Base-by-base conservation (phyloP, 2,797 vertebrate genomes). In the Apogon hyalosoma region DNA sequence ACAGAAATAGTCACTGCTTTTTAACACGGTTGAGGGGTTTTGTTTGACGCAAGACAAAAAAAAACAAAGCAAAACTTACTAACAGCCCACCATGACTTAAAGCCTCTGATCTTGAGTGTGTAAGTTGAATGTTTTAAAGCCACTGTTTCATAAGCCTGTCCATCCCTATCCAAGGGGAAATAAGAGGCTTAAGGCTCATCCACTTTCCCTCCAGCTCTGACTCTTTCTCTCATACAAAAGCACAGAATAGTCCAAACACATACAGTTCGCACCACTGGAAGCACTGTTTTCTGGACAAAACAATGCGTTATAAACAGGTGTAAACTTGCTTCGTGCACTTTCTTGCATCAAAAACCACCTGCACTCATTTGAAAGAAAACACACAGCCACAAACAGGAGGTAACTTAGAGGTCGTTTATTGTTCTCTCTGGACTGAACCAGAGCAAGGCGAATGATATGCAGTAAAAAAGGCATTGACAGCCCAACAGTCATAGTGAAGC, bases 361-460 rank as follows among this genome's bases (percentile, higher is more conserved):
- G 33, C 33, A 36, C 33, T 36, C 19, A 5, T 31, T 49, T 4
- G 2, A 50, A 14, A 64, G 57, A 31, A 72, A 3, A 78, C 63
- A 72, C 47, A 65, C 19, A 63, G 41, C 28, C 46, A 75, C 73
- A 52, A 58, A 45, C 14, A 16, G 11, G 11, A 58, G 41, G 21
- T 88, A 85, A 85, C 63, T 92, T 90, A 86, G 88, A 88, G 85
- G 82, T 89, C 65, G 42, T 94, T 94, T 93, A 94, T 93, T 93
- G 77, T 91, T 87, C 65, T 88, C 78, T 78, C 88, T 77, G 84
- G 84, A 84, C 67, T 73, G 66, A 47, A 73, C 88, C 87, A 82
- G 86, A 90, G 75, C 88, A 89, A 90, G 90, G 90, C 87, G 46
- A 88, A 90, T 89, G 88, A 90, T 91, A 92, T 90, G 88, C 88